Evolutionary conservation across 2,113 vertebrate genomes (phyloP), one percentile per base, ranked within the genome.

Genomic region (Syngnathus floridae): DNA sequence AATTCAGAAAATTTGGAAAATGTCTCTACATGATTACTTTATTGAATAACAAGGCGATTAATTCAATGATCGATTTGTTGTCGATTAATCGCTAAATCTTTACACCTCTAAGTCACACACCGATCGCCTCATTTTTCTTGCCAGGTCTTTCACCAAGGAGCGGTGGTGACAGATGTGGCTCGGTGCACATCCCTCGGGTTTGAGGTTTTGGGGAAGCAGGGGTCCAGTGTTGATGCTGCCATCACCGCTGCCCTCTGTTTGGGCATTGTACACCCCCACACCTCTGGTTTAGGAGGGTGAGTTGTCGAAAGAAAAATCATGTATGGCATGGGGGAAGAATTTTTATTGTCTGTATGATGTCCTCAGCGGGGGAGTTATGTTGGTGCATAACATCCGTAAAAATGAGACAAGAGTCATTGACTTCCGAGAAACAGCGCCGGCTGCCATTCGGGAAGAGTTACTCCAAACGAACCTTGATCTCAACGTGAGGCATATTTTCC

Each of bases 141-240:
- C 5, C 64, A 99, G 97, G 90, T 99, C 65, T 95, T 94, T 76
- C 93, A 92, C 59, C 94, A 91, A 0, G 96, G 95, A 0, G 94
- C 96, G 0, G 95, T 99, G 84, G 95, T 98, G 74, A 98, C 95
- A 0, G 97, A 98, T 2, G 92, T 91, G 0, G 90, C 91, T 2
- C 93, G 79, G 69, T 99, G 97, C 83, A 95, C 95, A 0, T 90
- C 94, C 0, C 87, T 99, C 67, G 97, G 95, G 70, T 91, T 93
- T 0, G 89, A 92, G 0, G 91, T 98, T 65, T 88, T 99, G 72
- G 89, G 74, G 62, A 88, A 90, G 66, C 92, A 88, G 64, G 96
- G 96, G 19, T 98, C 96, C 84, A 98, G 96, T 0, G 95, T 98
- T 41, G 97, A 99, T 0, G 96, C 95, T 0, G 95, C 96, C 62